These are phyloP conservation scores for Potamarius usumacintae DNA, from an alignment of 2,113 vertebrate genomes.

Conservation along the genomic window DNA sequence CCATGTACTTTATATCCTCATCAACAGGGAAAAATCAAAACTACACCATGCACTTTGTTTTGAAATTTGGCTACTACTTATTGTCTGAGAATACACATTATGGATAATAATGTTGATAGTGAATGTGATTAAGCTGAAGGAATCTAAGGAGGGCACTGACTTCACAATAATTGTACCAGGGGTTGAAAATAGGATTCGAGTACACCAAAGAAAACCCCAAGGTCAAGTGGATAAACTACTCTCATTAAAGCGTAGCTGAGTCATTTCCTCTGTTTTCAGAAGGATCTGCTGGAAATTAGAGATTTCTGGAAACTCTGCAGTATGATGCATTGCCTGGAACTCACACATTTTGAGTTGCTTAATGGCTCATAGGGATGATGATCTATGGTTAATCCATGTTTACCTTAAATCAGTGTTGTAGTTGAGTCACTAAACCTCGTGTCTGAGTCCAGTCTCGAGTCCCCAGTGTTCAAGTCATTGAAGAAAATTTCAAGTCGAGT, in stretches of 20 bases:
- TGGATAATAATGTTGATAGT: neutral
- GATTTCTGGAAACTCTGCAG: slow-evolving; percentile 14
- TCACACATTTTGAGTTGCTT: slow-evolving; percentile 12
- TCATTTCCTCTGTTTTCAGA: slow-evolving; percentile 29
- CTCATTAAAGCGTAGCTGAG: slow-evolving; percentile 1
- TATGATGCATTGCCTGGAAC: slow-evolving; percentile 33
- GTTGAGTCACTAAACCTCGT: no score
- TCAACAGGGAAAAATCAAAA: neutral
- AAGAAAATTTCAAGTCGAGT: no score
- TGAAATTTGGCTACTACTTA: neutral
- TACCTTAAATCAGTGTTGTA: neutral
- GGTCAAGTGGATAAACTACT: slow-evolving; percentile 21
- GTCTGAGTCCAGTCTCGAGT: no score
- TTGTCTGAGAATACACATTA: neutral
- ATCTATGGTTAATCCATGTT: neutral
- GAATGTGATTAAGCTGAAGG: neutral
- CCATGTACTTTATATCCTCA: neutral
- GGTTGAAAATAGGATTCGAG: neutral
- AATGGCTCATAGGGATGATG: neutral
- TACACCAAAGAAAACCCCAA: neutral
- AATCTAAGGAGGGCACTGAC: neutral
- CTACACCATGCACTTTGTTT: neutral
- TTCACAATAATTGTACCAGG: neutral
- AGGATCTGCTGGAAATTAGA: neutral
- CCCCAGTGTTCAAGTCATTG: no score